A percentile compares a stretch with the other conserved stretches of the same genome.
Conservation (phyloP, 2,113 vertebrate genomes). For the Haliaeetus leucogaster region DNA sequence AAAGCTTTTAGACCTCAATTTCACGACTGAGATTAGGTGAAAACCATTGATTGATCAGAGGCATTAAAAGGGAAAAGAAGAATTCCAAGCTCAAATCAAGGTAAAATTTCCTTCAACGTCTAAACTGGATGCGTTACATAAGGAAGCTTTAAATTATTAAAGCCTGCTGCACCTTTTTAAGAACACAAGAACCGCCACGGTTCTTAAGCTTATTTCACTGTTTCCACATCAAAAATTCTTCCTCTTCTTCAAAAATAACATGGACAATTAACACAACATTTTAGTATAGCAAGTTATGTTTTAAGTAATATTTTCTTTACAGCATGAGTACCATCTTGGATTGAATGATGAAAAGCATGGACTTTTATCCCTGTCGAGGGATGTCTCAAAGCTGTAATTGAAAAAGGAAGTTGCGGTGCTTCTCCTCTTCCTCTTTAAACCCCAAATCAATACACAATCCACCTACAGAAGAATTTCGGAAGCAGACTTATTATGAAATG, state of each 20-base stretch:
- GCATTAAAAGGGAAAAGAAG: background rate
- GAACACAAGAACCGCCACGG: background rate
- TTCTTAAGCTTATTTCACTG: background rate
- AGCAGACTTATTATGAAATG: rapidly evolving
- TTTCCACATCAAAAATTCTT: background rate
- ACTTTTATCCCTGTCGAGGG: background rate
- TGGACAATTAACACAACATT: background rate
- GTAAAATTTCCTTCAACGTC: background rate
- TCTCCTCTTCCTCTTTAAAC: background rate
- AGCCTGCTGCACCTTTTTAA: background rate
- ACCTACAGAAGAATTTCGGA: background rate
- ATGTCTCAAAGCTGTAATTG: background rate
- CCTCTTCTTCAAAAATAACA: background rate
- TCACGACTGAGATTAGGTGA: background rate
- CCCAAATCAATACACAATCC: background rate
- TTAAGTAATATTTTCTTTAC: background rate
- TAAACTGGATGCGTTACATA: rapidly evolving
- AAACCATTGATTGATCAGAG: background rate
- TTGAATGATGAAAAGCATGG: background rate
- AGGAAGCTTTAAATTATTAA: background rate
- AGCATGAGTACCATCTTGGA: background rate
- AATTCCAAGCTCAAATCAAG: background rate
- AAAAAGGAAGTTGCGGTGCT: background rate
- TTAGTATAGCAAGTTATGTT: background rate
- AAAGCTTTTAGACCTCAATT: background rate